phyloP scores from a whole-genome alignment of 2,113 vertebrate species.

The Podilymbus podiceps region DNA sequence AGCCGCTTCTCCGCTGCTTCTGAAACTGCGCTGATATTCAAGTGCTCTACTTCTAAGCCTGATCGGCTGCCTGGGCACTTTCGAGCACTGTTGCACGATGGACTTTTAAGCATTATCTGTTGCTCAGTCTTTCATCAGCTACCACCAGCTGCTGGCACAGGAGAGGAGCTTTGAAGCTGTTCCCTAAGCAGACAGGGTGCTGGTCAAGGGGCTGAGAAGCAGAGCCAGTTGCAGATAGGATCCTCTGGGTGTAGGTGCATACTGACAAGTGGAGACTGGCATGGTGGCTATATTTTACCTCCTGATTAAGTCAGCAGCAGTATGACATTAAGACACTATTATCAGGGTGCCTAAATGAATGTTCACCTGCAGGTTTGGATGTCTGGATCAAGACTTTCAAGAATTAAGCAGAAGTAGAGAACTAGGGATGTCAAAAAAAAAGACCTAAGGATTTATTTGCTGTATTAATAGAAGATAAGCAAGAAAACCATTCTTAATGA shows the following conservation, averaged over 20 bases:
- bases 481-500: neutral
- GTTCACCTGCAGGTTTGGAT: neutral
- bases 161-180: neutral
- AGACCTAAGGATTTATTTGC: neutral
- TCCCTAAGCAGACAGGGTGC: neutral
- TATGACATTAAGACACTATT: neutral
- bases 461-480: neutral
- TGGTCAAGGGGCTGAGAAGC: neutral
- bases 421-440: neutral
- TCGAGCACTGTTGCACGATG: neutral
- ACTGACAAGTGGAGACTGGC: neutral
- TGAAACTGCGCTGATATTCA: slow-evolving; percentile 9
- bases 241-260: neutral
- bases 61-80: neutral
- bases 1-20: neutral
- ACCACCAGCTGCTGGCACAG: neutral
- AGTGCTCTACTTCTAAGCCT: neutral
- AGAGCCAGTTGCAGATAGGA: neutral
- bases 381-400: neutral
- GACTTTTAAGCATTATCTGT: neutral
- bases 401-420: neutral
- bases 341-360: neutral
- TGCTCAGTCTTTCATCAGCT: neutral
- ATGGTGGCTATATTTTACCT: neutral
- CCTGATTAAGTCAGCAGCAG: neutral